Conservation (phyloP, 1,140 invertebrate species). For the Rhynchophorus ferrugineus region DNA sequence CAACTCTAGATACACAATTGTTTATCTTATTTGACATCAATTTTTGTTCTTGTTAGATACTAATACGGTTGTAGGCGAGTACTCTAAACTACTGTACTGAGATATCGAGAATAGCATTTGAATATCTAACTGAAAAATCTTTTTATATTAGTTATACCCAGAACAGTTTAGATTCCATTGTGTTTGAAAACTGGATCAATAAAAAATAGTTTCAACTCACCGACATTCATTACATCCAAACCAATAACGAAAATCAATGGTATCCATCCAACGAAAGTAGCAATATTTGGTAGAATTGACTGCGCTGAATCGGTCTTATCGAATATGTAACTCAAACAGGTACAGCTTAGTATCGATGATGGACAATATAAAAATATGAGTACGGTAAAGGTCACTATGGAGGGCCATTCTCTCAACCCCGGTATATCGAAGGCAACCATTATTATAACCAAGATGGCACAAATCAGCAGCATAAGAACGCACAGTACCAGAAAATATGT, state of each 20-base stretch:
- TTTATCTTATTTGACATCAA: no score
- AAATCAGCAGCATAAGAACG: slow-evolving; percentile 62
- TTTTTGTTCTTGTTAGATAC: no score
- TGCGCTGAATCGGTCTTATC: slow-evolving; percentile 75
- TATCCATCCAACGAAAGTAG: slow-evolving; percentile 63
- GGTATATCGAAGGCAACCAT: slow-evolving; percentile 62
- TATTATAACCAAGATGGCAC: slow-evolving; percentile 56
- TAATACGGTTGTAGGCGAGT: no score
- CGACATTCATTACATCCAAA: slow-evolving; percentile 61
- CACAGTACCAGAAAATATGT: slow-evolving; percentile 65
- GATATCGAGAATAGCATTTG: no score
- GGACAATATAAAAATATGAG: slow-evolving; percentile 68
- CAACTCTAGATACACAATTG: no score
- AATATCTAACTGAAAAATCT: no score
- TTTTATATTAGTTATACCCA: no score
- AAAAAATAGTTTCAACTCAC: slow-evolving; percentile 40
- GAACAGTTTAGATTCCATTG: no score
- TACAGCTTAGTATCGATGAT: slow-evolving; percentile 65
- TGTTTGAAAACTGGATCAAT: no score
- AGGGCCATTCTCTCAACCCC: slow-evolving; percentile 57
- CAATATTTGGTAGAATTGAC: slow-evolving; percentile 68
- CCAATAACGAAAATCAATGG: slow-evolving; percentile 64
- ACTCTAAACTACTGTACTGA: no score
- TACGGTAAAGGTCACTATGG: slow-evolving; percentile 57
- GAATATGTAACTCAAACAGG: slow-evolving; percentile 72